Evolutionary conservation across 37 sponge, comb jelly and placozoan genomes (phyloP).

Genomic region (Diacarnus erythraeanus): DNA sequence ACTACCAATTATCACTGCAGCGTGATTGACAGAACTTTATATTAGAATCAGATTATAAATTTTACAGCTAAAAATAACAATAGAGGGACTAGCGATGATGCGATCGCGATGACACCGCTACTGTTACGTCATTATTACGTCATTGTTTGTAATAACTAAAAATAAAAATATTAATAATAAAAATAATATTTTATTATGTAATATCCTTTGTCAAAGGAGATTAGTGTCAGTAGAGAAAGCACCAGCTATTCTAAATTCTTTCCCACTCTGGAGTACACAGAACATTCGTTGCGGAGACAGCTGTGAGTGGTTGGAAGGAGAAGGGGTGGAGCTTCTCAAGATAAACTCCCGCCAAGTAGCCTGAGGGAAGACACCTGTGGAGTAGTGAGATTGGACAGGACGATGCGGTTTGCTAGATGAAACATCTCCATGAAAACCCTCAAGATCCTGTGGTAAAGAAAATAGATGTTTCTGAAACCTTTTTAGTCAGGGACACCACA

Average conservation of each 20-base stretch:
- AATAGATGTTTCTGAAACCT: too few species aligned
- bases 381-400: not conserved
- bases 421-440: not conserved
- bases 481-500: too few species aligned
- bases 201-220: not conserved
- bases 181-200: too few species aligned
- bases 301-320: slow-evolving; percentile 40
- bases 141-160: too few species aligned
- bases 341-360: slow-evolving; percentile 70
- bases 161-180: too few species aligned
- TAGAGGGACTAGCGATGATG: too few species aligned
- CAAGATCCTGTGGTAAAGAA: not conserved
- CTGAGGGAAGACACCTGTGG: slow-evolving; percentile 37
- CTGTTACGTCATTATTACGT: too few species aligned
- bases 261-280: slow-evolving; percentile 58
- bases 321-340: slow-evolving; percentile 38
- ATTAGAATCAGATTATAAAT: too few species aligned
- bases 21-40: too few species aligned
- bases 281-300: slow-evolving; percentile 81
- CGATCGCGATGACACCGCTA: too few species aligned
- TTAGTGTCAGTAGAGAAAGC: slow-evolving; percentile 70
- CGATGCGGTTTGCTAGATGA: not conserved
- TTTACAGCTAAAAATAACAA: too few species aligned
- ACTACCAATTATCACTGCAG: too few species aligned
- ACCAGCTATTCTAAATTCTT: slow-evolving; percentile 85